A percentile compares a stretch with the other conserved stretches of the same genome.
Evolutionary conservation across 2,888 invertebrate genomes (phyloP).

Genomic region (Diplolepis rosae): DNA sequence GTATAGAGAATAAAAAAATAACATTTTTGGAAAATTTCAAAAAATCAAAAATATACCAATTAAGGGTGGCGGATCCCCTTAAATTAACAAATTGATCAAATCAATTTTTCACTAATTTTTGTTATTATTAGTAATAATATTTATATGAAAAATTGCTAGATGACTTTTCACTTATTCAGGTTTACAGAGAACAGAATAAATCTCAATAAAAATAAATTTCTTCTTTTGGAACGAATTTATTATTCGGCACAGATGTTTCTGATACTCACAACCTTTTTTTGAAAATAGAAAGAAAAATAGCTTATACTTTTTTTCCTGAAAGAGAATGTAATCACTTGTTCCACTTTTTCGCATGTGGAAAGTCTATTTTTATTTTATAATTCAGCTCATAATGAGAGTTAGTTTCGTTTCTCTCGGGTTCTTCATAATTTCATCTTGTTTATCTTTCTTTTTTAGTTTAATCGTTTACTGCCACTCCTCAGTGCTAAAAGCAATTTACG

Average conservation of each 20-base stretch:
- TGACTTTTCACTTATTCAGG: too few relatives aligned
- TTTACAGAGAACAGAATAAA: too few relatives aligned
- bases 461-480: constrained; percentile 29
- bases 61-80: too few relatives aligned
- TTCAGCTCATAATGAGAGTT: constrained; percentile 9
- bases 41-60: too few relatives aligned
- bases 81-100: too few relatives aligned
- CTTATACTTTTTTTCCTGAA: background rate
- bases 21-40: too few relatives aligned
- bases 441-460: background rate
- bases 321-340: background rate
- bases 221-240: background rate
- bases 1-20: too few relatives aligned
- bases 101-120: too few relatives aligned
- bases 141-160: too few relatives aligned
- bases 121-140: too few relatives aligned
- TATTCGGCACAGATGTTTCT: background rate
- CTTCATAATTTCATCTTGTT: background rate
- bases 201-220: background rate
- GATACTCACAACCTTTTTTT: background rate
- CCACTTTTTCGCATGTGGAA: background rate
- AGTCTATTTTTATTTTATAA: background rate
- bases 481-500: constrained; percentile 53
- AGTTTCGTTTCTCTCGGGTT: constrained; percentile 4
- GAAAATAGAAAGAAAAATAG: background rate